These are phyloP conservation scores for Caenorhabditis tropicalis DNA, from an alignment of 1,140 invertebrate genomes.

Conservation along the genomic window DNA sequence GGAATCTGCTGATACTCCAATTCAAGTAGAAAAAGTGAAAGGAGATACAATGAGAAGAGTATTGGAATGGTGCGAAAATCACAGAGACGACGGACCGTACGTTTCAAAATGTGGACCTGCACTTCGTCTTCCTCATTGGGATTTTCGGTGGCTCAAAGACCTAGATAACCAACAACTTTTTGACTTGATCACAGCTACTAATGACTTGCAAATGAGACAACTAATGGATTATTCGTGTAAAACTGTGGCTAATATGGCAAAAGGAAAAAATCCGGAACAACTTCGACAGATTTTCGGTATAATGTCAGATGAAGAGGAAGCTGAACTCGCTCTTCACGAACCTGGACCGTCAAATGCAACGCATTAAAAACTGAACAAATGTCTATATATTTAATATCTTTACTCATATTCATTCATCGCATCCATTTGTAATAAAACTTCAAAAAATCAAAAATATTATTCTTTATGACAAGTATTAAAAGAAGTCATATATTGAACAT, in stretches of 20 bases:
- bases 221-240: conserved; percentile 30
- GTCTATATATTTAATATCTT: too few species aligned
- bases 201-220: conserved; percentile 10
- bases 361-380: background rate
- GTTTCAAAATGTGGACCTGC: background rate
- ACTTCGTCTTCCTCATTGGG: background rate
- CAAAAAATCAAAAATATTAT: too few species aligned
- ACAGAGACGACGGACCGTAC: background rate
- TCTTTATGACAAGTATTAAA: too few species aligned
- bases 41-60: background rate
- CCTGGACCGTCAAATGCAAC: background rate
- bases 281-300: background rate
- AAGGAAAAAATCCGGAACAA: conserved; percentile 12
- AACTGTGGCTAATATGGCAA: conserved; percentile 24
- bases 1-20: background rate
- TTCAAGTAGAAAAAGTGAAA: conserved; percentile 36
- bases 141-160: conserved; percentile 12
- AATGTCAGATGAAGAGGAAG: conserved; percentile 6
- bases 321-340: conserved; percentile 2
- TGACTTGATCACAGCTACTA: conserved; percentile 3
- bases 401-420: too few species aligned
- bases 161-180: background rate
- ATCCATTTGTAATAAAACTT: too few species aligned
- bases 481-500: too few species aligned
- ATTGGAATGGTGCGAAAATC: background rate